Percentiles rank a stretch among this genome's conserved stretches.
Conservation (phyloP, 2,888 invertebrate species). For the Melinaea marsaeus region DNA sequence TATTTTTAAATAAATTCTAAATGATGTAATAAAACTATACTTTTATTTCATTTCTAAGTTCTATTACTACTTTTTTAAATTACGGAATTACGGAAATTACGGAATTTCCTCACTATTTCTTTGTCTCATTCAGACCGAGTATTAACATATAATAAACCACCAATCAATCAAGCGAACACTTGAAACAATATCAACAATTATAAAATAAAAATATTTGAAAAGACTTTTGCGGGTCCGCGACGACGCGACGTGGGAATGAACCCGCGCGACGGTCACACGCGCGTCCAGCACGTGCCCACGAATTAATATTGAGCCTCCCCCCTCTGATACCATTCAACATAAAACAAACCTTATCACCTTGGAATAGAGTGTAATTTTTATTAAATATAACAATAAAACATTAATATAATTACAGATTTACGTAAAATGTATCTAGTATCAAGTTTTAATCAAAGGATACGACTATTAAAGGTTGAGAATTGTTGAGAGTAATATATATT, state of each 20-base stretch:
- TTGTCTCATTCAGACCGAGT: background rate
- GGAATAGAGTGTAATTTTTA: too few relatives aligned
- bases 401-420: slow-evolving; percentile 22
- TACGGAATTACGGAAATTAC: too few relatives aligned
- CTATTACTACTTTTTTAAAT: too few relatives aligned
- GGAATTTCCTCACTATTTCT: too few relatives aligned
- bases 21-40: too few relatives aligned
- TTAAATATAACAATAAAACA: background rate
- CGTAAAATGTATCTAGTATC: slow-evolving; percentile 9
- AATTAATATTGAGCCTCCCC: slow-evolving; percentile 28
- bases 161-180: background rate
- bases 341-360: too few relatives aligned
- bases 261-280: slow-evolving; percentile 51
- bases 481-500: too few relatives aligned
- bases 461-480: too few relatives aligned
- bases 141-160: slow-evolving; percentile 5
- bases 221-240: slow-evolving; percentile 32
- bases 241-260: slow-evolving; percentile 49
- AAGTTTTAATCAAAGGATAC: too few relatives aligned
- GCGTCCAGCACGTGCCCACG: slow-evolving; percentile 43
- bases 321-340: background rate
- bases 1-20: too few relatives aligned
- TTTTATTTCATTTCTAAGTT: too few relatives aligned
- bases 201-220: slow-evolving; percentile 33
- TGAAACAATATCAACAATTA: slow-evolving; percentile 1